Evolutionary conservation across 2,888 invertebrate genomes (phyloP), one percentile per base, ranked within the genome.

Genomic region (Portevinia maculata): DNA sequence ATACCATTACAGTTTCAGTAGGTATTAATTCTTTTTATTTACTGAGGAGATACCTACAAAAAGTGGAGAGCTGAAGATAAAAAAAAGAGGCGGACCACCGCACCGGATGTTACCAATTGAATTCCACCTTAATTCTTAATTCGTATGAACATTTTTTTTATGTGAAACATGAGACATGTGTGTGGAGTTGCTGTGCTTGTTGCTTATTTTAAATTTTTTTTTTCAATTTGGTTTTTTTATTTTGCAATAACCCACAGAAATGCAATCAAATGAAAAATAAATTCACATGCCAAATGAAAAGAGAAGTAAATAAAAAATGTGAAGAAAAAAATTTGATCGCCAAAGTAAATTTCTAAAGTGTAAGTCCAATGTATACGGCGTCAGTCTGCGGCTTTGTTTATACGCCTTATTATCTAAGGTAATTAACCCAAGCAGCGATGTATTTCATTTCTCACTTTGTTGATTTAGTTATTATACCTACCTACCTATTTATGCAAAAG

Each of bases 91-190:
- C 71, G 65, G 55, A 71, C 70, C 76, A 67, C 57, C 59, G 37
- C 41, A 83, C 83, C 83, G 83, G 83, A 83, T 83, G 83, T 73
- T 83, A 83, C 83, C 83, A 83, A 83, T 83, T 83, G 83, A 78
- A 83, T 78, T 83, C 83, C 44, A 83, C 83, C 83, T 83, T 83
- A 83, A 78, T 83, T 78, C 67, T 60, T 73, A 57, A 73, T 83
- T 83, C 71, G 44, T 73, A 53, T 75, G 67, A 65, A 65, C 50
- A 65, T 52, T 78, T 64, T 60, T 78, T 73, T 46, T 69, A 9
- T 52, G 21, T 28, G 75, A 83, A 76, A 76, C 41, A 67, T 30
- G 75, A 75, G 65, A 28, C 21, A 19, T 1, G 9, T 1, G 34
- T 11, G 1, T 39, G 11, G 39, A 32, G 52, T 5, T 13, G 13